A percentile compares a stretch with the other conserved stretches of the same genome.
Evolutionary conservation across 2,113 vertebrate species (phyloP).

Genomic region (Nothoprocta pentlandii): DNA sequence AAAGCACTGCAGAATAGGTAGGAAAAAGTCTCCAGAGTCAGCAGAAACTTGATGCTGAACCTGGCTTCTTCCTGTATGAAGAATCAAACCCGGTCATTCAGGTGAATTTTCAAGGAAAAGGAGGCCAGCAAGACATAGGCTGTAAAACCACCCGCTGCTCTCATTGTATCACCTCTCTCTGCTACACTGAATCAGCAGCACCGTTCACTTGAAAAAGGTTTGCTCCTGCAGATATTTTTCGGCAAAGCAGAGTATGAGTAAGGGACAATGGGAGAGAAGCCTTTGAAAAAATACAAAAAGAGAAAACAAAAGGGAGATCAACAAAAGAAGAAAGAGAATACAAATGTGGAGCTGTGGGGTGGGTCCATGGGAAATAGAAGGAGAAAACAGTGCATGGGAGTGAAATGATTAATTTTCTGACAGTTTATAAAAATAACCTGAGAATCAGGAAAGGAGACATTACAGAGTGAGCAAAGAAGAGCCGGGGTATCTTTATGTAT

Average conservation of each 20-base stretch:
- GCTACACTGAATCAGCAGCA: conserved; percentile 24
- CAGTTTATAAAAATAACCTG: conserved; percentile 15
- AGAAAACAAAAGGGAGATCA: conserved; percentile 15
- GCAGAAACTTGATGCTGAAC: neutral
- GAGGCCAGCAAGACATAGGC: neutral
- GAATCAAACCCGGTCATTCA: neutral
- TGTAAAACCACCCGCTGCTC: conserved; percentile 8
- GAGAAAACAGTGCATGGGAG: neutral
- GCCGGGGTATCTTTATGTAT: neutral
- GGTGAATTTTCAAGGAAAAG: neutral
- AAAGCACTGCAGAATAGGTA: neutral
- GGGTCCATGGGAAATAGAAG: conserved; percentile 5
- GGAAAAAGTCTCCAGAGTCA: neutral
- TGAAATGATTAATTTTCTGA: conserved; percentile 21
- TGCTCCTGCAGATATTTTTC: neutral
- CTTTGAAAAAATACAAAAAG: conserved; percentile 44
- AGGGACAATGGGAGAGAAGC: neutral
- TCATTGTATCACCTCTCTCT: neutral
- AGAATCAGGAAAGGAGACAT: neutral
- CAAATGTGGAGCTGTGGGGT: neutral
- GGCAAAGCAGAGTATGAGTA: neutral
- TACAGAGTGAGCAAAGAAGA: neutral
- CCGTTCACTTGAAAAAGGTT: neutral
- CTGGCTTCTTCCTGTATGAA: neutral
- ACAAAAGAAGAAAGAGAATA: neutral